Evolutionary conservation across 1,140 invertebrate genomes (phyloP).

Genomic region (Antheraea mylitta): DNA sequence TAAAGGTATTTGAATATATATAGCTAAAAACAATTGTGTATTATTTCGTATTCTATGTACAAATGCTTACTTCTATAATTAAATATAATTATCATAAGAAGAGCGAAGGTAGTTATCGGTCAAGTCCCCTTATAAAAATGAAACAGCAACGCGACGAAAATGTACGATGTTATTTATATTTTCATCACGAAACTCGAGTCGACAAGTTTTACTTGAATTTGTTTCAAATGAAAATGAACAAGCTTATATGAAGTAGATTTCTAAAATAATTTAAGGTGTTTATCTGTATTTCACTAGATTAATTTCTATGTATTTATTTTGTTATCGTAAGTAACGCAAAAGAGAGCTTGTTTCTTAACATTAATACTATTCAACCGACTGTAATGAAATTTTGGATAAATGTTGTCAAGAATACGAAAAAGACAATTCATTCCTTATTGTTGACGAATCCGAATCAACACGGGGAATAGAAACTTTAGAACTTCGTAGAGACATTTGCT

Average conservation of each 20-base stretch:
- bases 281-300: neutral
- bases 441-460: no score
- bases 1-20: no score
- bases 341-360: no score
- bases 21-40: no score
- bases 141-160: neutral
- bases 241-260: neutral
- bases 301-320: neutral
- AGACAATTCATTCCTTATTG: no score
- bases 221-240: neutral
- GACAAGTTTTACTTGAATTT: conserved; percentile 1
- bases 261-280: neutral
- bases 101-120: neutral
- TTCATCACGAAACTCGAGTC: neutral
- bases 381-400: no score
- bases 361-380: no score
- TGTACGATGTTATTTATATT: neutral
- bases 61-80: neutral
- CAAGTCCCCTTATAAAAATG: neutral
- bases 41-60: no score
- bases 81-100: neutral
- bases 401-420: no score
- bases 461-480: no score
- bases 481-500: no score
- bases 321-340: no score